Conservation (phyloP, 2,113 vertebrate genomes). For the Microcebus lehilahytsara region DNA sequence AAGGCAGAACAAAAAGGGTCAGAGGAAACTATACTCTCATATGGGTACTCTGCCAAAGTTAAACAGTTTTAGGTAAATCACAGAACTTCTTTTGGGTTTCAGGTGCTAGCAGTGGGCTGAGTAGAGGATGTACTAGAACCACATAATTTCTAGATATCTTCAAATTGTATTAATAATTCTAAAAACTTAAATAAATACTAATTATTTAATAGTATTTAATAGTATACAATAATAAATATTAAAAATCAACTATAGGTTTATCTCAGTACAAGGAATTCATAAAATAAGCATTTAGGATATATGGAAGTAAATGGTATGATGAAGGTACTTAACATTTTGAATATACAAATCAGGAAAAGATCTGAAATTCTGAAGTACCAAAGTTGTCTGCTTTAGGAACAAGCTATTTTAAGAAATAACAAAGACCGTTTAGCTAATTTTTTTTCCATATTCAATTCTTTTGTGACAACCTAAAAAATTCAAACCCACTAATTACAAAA, state of each 20-base stretch:
- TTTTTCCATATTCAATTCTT: neutral
- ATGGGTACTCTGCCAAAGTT: neutral
- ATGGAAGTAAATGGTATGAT: neutral
- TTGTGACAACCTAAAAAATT: neutral
- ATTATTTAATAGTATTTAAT: no score
- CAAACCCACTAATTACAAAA: neutral
- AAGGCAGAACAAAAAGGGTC: neutral
- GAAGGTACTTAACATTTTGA: neutral
- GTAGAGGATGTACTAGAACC: neutral
- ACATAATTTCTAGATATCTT: neutral
- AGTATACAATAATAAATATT: neutral
- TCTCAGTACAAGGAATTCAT: neutral
- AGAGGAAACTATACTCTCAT: neutral
- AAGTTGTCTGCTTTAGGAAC: neutral
- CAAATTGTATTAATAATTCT: neutral
- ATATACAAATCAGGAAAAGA: neutral
- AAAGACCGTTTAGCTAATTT: neutral
- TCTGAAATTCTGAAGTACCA: neutral
- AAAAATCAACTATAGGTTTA: neutral
- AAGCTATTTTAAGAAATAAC: neutral
- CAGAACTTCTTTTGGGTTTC: neutral
- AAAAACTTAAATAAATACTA: neutral
- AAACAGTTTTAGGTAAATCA: neutral
- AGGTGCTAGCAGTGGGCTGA: fast-evolving
- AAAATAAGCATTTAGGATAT: neutral